phyloP scores from a whole-genome alignment of 35 echinoderm and acorn worm genomes.

The Lytechinus pictus region DNA sequence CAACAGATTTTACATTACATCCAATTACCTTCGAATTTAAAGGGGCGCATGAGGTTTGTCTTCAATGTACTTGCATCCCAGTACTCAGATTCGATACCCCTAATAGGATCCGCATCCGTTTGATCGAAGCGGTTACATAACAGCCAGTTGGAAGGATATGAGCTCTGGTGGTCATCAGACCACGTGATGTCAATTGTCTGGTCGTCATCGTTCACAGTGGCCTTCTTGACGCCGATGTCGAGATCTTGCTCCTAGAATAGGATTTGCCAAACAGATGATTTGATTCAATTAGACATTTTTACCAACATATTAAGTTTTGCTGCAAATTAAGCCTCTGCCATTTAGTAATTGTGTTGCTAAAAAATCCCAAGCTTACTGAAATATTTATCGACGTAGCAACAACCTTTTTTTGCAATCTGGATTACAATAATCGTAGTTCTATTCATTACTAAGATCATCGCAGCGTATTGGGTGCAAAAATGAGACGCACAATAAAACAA shows the following conservation, averaged over 20 bases:
- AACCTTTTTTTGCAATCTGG: too few species aligned
- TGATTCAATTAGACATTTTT: too few species aligned
- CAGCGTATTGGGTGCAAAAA: too few species aligned
- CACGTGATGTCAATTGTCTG: constrained; percentile 37
- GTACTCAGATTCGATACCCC: not conserved
- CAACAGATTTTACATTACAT: too few species aligned
- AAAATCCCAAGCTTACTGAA: too few species aligned
- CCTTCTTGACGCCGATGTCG: constrained; percentile 32
- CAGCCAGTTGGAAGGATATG: constrained; percentile 42
- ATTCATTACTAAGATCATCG: too few species aligned
- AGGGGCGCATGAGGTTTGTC: constrained; percentile 15
- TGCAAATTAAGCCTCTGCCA: too few species aligned
- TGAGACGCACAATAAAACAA: too few species aligned
- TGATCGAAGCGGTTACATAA: constrained; percentile 36
- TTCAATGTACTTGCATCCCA: constrained; percentile 38
- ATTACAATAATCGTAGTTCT: too few species aligned
- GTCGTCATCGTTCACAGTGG: not conserved
- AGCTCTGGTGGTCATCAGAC: constrained; percentile 47
- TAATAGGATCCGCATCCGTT: constrained; percentile 4
- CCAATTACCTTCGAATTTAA: not conserved
- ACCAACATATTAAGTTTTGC: too few species aligned
- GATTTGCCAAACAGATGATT: not conserved
- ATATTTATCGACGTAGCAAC: too few species aligned
- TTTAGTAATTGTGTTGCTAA: too few species aligned
- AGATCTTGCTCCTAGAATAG: constrained; percentile 26